Evolutionary conservation across 2,888 invertebrate genomes (phyloP).

Genomic region (Drosophila barbarae): DNA sequence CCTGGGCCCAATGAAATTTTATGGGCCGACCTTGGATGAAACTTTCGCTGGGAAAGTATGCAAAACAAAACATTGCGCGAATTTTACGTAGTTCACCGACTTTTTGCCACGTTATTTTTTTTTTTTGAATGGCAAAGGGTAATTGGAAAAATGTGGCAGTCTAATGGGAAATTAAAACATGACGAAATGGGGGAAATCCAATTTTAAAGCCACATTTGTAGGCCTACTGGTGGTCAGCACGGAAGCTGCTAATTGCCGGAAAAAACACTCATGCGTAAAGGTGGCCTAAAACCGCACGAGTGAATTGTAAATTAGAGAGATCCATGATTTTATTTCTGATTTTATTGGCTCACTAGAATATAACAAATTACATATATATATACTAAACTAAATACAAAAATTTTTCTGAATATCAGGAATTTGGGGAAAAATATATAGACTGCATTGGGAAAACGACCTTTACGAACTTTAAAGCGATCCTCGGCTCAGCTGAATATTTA

Average conservation of each 20-base stretch:
- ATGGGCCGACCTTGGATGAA: constrained; percentile 45
- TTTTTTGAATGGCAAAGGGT: constrained; percentile 11
- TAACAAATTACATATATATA: too few species aligned
- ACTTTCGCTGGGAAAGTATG: constrained; percentile 22
- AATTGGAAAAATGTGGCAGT: constrained; percentile 31
- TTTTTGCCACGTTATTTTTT: constrained; percentile 2
- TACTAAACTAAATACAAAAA: too few species aligned
- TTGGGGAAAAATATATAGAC: too few species aligned
- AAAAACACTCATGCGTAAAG: constrained; percentile 31
- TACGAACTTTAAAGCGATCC: too few species aligned
- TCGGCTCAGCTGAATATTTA: too few species aligned
- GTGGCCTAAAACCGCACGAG: background rate
- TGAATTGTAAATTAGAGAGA: constrained; percentile 2
- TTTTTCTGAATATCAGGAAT: too few species aligned
- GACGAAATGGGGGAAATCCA: constrained; percentile 28
- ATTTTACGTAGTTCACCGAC: constrained; percentile 14
- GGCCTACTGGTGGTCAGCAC: constrained; percentile 13
- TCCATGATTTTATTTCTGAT: background rate
- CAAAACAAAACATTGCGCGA: constrained; percentile 20
- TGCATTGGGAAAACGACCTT: too few species aligned
- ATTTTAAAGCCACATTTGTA: constrained; percentile 20
- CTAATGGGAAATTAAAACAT: constrained; percentile 37
- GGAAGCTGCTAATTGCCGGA: constrained; percentile 13
- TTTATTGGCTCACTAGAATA: too few species aligned
- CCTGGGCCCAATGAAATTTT: constrained; percentile 60